Evolutionary conservation across 2,113 vertebrate species (phyloP).

Genomic region (Gallinago jamesoni): DNA sequence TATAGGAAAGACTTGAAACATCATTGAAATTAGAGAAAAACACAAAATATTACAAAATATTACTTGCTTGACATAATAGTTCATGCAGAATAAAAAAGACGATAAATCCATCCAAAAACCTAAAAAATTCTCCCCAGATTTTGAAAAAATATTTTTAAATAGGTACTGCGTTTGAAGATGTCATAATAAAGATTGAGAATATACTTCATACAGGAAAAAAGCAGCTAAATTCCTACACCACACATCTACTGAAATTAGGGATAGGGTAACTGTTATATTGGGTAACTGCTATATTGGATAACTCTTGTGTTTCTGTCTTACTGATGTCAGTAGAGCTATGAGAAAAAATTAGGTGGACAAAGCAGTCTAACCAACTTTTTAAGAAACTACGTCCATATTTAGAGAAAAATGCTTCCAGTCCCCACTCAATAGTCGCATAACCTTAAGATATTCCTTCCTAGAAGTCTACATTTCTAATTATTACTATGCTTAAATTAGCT

Average conservation of each 20-base stretch:
- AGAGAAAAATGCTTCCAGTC: neutral
- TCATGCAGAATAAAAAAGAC: neutral
- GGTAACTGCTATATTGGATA: neutral
- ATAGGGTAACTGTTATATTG: accelerated
- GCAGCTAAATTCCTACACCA: neutral
- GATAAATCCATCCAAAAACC: neutral
- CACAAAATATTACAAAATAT: neutral
- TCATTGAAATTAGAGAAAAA: neutral
- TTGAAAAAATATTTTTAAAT: neutral
- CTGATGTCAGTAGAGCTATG: neutral
- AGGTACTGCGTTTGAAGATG: neutral
- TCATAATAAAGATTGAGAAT: neutral
- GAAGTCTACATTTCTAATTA: neutral
- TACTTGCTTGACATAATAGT: neutral
- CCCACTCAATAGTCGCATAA: neutral
- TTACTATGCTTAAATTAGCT: neutral
- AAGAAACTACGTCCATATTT: neutral
- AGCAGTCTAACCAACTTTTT: neutral
- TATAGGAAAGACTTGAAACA: neutral
- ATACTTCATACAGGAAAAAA: neutral
- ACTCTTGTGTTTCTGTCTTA: neutral
- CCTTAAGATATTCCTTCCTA: neutral
- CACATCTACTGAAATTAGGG: neutral
- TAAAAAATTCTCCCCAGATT: accelerated
- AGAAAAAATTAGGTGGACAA: neutral